Conservation (phyloP, 2,113 vertebrate genomes). For the Tetraodon nigroviridis region DNA sequence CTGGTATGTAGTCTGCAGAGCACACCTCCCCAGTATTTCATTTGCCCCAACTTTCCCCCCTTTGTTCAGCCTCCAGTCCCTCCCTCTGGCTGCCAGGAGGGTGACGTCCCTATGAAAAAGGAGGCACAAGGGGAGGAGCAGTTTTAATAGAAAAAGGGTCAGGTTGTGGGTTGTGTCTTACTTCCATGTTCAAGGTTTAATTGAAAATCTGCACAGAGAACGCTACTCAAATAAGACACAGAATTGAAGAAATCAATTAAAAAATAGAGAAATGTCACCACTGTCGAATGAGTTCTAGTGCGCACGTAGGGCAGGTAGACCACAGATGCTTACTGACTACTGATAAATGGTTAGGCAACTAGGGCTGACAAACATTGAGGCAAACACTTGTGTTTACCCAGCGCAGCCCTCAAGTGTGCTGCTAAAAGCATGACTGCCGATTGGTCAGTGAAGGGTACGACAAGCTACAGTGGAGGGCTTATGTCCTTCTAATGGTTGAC, state of each 20-base stretch:
- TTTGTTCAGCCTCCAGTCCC: slow-evolving; percentile 37
- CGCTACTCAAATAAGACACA: slow-evolving; percentile 25
- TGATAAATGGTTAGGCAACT: slow-evolving; percentile 79
- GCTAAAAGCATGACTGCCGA: slow-evolving; percentile 76
- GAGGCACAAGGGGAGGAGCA: slow-evolving; percentile 27
- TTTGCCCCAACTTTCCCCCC: slow-evolving; percentile 39
- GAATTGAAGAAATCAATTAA: not conserved
- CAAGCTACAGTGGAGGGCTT: slow-evolving; percentile 42
- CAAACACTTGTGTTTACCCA: slow-evolving; percentile 74
- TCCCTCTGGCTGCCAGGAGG: slow-evolving; percentile 13
- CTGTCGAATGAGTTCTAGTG: slow-evolving; percentile 34
- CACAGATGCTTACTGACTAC: slow-evolving; percentile 66
- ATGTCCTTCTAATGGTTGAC: slow-evolving; percentile 61
- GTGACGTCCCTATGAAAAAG: slow-evolving; percentile 35
- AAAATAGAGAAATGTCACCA: not conserved
- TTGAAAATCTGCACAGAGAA: slow-evolving; percentile 22
- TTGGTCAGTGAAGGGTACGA: slow-evolving; percentile 72
- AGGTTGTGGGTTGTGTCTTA: not conserved
- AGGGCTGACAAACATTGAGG: slow-evolving; percentile 74
- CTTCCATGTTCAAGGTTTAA: slow-evolving; percentile 18
- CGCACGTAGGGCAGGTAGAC: slow-evolving; percentile 49
- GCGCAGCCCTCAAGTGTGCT: slow-evolving; percentile 57
- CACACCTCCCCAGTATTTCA: slow-evolving; percentile 58
- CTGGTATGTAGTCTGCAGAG: slow-evolving; percentile 47
- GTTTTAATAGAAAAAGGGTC: slow-evolving; percentile 4